phyloP scores from a whole-genome alignment of 2,113 vertebrate genomes.

The Setophaga coronata region DNA sequence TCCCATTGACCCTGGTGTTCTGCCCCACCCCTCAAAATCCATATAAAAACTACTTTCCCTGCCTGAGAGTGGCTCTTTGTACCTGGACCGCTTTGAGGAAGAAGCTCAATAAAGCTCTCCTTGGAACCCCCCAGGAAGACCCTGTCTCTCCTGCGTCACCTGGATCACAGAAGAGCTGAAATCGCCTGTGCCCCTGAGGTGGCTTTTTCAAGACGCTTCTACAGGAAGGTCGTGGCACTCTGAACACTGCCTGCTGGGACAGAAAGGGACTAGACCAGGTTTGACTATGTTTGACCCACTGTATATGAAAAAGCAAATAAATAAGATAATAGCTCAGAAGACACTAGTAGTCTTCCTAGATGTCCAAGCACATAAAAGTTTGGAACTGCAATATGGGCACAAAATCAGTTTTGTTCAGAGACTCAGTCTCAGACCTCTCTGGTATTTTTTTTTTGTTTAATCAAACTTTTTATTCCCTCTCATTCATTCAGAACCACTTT shows the following conservation, averaged over 20 bases:
- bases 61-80: neutral
- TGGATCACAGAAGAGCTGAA: neutral
- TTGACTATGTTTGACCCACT: neutral
- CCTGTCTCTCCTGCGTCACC: neutral
- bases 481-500: neutral
- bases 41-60: neutral
- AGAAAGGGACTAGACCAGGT: neutral
- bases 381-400: rapidly evolving
- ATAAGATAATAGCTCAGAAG: neutral
- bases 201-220: neutral
- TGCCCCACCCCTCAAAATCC: neutral
- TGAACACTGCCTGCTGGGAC: rapidly evolving
- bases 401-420: neutral
- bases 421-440: neutral
- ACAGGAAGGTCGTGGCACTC: neutral
- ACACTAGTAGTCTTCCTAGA: neutral
- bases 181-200: neutral
- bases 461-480: neutral
- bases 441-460: neutral
- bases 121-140: neutral
- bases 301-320: neutral
- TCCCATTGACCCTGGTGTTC: neutral
- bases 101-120: neutral
- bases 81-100: rapidly evolving
- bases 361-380: neutral